phyloP scores from a whole-genome alignment of 2,797 vertebrate species.

The Decapterus maruadsi region DNA sequence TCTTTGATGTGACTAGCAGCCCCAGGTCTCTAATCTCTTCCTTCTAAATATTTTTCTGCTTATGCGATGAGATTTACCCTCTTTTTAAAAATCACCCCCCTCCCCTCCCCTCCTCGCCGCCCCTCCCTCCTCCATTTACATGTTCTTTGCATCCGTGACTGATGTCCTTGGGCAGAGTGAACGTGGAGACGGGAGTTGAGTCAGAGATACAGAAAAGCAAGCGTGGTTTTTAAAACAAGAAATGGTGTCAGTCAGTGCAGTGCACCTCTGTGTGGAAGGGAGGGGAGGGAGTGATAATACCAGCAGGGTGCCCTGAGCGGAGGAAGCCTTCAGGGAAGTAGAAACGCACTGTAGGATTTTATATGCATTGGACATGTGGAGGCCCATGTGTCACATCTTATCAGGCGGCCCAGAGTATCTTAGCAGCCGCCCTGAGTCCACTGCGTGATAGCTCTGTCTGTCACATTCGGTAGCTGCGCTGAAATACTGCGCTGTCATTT shows the following conservation, averaged over 20 bases:
- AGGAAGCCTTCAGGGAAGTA: slow-evolving; percentile 20
- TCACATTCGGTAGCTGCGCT: slow-evolving; percentile 36
- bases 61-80: slow-evolving; percentile 61
- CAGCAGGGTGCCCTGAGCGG: slow-evolving; percentile 34
- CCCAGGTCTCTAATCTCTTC: slow-evolving; percentile 71
- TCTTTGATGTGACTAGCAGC: slow-evolving; percentile 77
- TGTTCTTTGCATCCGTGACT: slow-evolving; percentile 61
- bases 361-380: slow-evolving; percentile 39
- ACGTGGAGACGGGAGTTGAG: slow-evolving; percentile 45
- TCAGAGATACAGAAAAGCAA: slow-evolving; percentile 22
- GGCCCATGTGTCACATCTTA: slow-evolving; percentile 63
- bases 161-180: slow-evolving; percentile 61
- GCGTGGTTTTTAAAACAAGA: slow-evolving; percentile 31
- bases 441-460: slow-evolving; percentile 42
- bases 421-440: slow-evolving; percentile 28
- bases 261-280: slow-evolving; percentile 36
- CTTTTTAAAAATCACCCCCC: slow-evolving; percentile 15
- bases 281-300: slow-evolving; percentile 16
- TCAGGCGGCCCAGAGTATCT: slow-evolving; percentile 51
- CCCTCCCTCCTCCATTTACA: slow-evolving; percentile 36
- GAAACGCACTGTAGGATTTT: slow-evolving; percentile 33
- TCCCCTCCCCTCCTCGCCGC: no score
- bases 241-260: slow-evolving; percentile 55
- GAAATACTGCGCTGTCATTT: slow-evolving; percentile 46
- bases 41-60: slow-evolving; percentile 74